Evolutionary conservation across 2,888 invertebrate species (phyloP), one percentile per base, ranked within the genome.

Genomic region (Aspidiotus rigidus): DNA sequence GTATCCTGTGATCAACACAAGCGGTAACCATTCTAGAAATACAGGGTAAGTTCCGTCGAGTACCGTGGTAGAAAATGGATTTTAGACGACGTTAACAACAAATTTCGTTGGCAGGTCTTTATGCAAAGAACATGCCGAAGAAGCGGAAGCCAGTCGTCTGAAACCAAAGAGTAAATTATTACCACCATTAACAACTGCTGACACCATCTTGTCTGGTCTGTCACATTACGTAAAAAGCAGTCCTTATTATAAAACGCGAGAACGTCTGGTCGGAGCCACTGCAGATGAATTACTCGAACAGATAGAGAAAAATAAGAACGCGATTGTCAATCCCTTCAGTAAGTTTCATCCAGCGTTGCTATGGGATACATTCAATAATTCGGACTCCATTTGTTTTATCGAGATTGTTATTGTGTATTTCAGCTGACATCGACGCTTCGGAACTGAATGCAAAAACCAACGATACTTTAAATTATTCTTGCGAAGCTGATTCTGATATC

Each of bases 401-500:
- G 5, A 41, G 53, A 49, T 44, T 2, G 16, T 49, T 16, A 55
- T 16, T 55, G 13, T 62, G 40, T 62, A 28, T 16, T 11, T 3
- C 16, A 67, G 67, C 53, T 1, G 67, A 67, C 53, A 67, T 67
- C 15, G 59, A 67, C 49, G 42, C 67, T 7, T 57, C 67, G 15
- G 67, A 60, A 71, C 78, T 82, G 7, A 82, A 81, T 74, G 79
- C 82, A 11, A 80, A 81, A 39, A 83, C 81, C 60, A 82, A 80
- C 72, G 80, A 84, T 72, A 81, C 86, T 72, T 75, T 86, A 74
- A 88, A 88, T 75, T 86, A 86, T 77, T 86, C 86, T 57, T 86
- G 85, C 76, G 86, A 86, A 41, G 87, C 87, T 9, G 89, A 89
- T 73, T 88, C 87, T 72, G 88, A 88, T 74, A 82, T 84, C 1